Base-by-base conservation (phyloP, 1,140 invertebrate species). In the Drusus annulatus region DNA sequence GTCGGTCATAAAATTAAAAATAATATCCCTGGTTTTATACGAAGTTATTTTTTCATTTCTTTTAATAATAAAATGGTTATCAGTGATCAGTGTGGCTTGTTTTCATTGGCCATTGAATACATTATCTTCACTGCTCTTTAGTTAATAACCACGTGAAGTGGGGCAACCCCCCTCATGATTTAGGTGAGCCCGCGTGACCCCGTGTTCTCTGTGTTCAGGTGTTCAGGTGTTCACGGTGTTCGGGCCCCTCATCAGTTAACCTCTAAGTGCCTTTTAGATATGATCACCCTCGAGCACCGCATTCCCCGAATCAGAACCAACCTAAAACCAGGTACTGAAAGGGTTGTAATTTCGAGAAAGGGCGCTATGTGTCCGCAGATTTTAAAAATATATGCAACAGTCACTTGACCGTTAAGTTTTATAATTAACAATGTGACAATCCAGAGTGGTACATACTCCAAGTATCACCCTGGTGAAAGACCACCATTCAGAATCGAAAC, bases 201-300 rank as follows among this genome's bases (percentile, higher is more conserved):
- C 19, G 13, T 56, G 52, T 19, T 19, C 54, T n/a, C 21, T 58
- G 17, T 17, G 54, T 17, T 58, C 54, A 17, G 21, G 54, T 58
- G 17, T 58, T 58, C 17, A 58, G 21, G 54, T 58, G 17, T 58
- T 58, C 17, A 58, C n/a, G 54, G 5, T 0, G 10, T 17, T 21
- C 54, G 54, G 54, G 17, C 1, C 54, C n/a, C n/a, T 58, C 54
- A 58, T 58, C 21, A 58, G n/a, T 58, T 58, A 58, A 58, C 54
- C 54, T 21, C 6, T 58, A 58, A 58, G 54, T 58, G 54, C 17
- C 54, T 58, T 17, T 58, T 17, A 17, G 54, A 17, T 17, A 17
- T 17, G 54, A 21, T 8, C 17, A 17, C 54, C 54, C 21, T 58
- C 21, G 17, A 58, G 54, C n/a, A 17, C 54, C 54, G n/a, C n/a